A percentile compares a stretch with the other conserved stretches of the same genome.
Evolutionary conservation across 2,797 vertebrate genomes (phyloP).

Genomic region (Echeneis naucrates): DNA sequence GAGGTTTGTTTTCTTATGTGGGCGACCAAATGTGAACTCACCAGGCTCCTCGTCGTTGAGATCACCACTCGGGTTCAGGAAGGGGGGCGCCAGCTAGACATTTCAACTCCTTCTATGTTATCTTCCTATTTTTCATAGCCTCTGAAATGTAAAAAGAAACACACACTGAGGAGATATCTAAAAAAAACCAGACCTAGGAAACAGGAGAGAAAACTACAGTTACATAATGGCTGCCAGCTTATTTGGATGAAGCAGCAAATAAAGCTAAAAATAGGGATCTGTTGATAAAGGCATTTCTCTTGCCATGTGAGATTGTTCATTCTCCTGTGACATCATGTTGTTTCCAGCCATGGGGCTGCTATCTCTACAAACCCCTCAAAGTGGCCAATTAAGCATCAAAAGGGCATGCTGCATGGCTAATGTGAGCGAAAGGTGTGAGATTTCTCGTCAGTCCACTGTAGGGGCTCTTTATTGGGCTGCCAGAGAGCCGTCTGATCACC

Average conservation of each 20-base stretch:
- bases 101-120: not conserved
- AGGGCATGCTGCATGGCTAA: conserved; percentile 85
- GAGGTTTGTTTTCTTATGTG: conserved; percentile 83
- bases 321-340: conserved; percentile 44
- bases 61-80: conserved; percentile 6
- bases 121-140: not conserved
- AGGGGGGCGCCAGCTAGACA: not conserved
- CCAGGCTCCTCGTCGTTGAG: conserved; percentile 37
- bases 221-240: not conserved
- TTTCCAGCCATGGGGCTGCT: conserved; percentile 45
- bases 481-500: conserved; percentile 85
- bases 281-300: conserved; percentile 27
- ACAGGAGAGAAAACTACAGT: not conserved
- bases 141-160: not conserved
- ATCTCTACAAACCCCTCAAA: conserved; percentile 73
- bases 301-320: conserved; percentile 18
- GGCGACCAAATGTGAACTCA: conserved; percentile 80
- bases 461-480: conserved; percentile 84
- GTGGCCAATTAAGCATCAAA: conserved; percentile 88
- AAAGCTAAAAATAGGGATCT: not conserved
- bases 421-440: conserved; percentile 87
- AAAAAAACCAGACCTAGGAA: not conserved
- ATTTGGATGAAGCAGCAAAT: not conserved
- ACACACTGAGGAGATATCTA: too few relatives aligned
- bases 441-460: conserved; percentile 85